Evolutionary conservation across 2,888 invertebrate genomes (phyloP).

Genomic region (Atrina japonica): DNA sequence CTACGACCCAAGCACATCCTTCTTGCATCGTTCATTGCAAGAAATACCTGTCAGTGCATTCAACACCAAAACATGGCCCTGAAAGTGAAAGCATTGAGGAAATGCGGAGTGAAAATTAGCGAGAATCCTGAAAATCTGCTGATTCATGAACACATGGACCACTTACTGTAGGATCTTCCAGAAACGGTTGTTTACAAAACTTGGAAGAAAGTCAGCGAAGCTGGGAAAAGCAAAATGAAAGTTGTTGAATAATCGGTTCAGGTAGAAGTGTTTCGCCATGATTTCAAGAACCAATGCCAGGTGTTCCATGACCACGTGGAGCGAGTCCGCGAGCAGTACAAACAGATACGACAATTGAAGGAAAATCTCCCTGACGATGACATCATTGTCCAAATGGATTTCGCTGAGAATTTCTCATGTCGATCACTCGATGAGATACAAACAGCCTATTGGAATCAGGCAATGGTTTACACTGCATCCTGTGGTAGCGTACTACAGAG

Average conservation of each 20-base stretch:
- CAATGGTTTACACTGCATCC: constrained; percentile 47
- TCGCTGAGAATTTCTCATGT: constrained; percentile 54
- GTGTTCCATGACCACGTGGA: constrained; percentile 41
- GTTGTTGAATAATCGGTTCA: constrained; percentile 32
- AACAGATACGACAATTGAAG: constrained; percentile 41
- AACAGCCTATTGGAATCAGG: constrained; percentile 46
- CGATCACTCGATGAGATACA: constrained; percentile 47
- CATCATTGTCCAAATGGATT: constrained; percentile 53
- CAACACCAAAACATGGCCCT: constrained; percentile 53
- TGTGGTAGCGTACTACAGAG: constrained; percentile 37
- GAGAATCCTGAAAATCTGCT: constrained; percentile 45
- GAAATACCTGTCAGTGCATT: constrained; percentile 47
- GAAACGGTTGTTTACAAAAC: constrained; percentile 22
- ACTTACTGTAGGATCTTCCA: not conserved
- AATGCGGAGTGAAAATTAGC: constrained; percentile 33
- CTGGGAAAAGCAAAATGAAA: constrained; percentile 39
- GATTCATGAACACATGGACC: constrained; percentile 7
- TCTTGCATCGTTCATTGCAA: constrained; percentile 28
- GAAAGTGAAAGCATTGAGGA: constrained; percentile 38
- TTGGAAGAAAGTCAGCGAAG: constrained; percentile 40
- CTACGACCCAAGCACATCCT: constrained; percentile 35
- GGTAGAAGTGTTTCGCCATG: constrained; percentile 9
- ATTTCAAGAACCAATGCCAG: constrained; percentile 14
- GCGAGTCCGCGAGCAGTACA: constrained; percentile 38
- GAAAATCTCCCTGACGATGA: constrained; percentile 39